These are phyloP conservation scores for Sympetrum striolatum DNA, from an alignment of 2,888 invertebrate species.

Conservation along the genomic window DNA sequence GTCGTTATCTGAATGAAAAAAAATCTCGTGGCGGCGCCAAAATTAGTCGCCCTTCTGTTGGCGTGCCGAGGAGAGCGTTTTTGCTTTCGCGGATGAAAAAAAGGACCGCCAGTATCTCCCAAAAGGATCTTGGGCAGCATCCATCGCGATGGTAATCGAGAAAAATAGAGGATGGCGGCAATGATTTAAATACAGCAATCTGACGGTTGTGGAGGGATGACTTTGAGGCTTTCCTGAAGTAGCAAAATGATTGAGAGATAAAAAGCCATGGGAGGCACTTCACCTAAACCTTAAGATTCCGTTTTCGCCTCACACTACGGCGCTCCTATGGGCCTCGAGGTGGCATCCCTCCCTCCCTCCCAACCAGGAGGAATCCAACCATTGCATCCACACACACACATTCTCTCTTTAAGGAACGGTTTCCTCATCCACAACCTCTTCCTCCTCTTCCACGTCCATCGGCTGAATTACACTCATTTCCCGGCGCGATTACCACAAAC, in stretches of 20 bases:
- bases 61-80: background rate
- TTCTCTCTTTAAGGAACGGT: background rate
- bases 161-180: background rate
- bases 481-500: slow-evolving; percentile 32
- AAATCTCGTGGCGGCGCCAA: slow-evolving; percentile 26
- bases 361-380: background rate
- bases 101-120: slow-evolving; percentile 4
- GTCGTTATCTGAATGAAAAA: background rate
- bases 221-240: background rate
- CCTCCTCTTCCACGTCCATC: background rate
- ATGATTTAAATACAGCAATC: slow-evolving; percentile 27
- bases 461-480: slow-evolving; percentile 38
- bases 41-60: background rate
- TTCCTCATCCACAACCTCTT: background rate
- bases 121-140: background rate
- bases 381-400: background rate
- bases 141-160: background rate
- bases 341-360: background rate
- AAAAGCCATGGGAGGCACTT: background rate
- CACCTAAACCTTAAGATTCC: slow-evolving; percentile 21
- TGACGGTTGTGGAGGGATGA: background rate
- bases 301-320: background rate
- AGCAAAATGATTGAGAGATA: slow-evolving; percentile 28
- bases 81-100: background rate
- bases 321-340: background rate